These are phyloP conservation scores for Mactra quadrangularis DNA, from an alignment of 1,140 invertebrate genomes.

Conservation along the genomic window DNA sequence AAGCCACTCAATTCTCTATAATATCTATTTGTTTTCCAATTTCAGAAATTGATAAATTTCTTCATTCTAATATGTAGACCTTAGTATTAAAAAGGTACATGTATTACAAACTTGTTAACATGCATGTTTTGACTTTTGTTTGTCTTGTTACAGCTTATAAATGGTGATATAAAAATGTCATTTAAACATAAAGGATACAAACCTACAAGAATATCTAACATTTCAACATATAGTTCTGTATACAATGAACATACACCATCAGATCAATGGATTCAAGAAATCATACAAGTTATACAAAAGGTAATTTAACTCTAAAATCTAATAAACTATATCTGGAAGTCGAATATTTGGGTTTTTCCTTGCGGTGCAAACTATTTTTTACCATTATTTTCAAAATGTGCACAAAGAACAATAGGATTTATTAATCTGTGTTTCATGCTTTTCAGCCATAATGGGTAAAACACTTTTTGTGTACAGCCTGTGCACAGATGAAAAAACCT, in stretches of 20 bases:
- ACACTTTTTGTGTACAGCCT: too few relatives aligned
- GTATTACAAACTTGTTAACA: not conserved
- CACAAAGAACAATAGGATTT: too few relatives aligned
- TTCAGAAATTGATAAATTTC: not conserved
- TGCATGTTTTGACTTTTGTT: not conserved
- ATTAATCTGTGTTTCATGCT: too few relatives aligned
- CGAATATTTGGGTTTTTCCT: too few relatives aligned
- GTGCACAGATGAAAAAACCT: too few relatives aligned
- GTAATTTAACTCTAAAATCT: too few relatives aligned
- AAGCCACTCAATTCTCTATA: too few relatives aligned
- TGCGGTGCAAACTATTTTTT: too few relatives aligned
- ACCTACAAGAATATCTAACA: constrained; percentile 1
- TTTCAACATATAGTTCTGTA: not conserved
- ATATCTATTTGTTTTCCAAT: too few relatives aligned
- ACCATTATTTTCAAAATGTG: too few relatives aligned
- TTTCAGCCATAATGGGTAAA: too few relatives aligned
- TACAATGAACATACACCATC: not conserved
- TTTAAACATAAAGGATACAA: constrained; percentile 57
- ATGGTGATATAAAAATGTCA: constrained; percentile 26
- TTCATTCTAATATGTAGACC: not conserved
- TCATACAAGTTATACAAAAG: not conserved
- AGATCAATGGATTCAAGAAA: not conserved
- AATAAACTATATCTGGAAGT: too few relatives aligned
- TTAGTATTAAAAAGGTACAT: not conserved
- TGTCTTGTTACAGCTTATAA: constrained; percentile 41